Base-by-base conservation (phyloP, 1,140 invertebrate genomes). In the Drosophila arawakana region DNA sequence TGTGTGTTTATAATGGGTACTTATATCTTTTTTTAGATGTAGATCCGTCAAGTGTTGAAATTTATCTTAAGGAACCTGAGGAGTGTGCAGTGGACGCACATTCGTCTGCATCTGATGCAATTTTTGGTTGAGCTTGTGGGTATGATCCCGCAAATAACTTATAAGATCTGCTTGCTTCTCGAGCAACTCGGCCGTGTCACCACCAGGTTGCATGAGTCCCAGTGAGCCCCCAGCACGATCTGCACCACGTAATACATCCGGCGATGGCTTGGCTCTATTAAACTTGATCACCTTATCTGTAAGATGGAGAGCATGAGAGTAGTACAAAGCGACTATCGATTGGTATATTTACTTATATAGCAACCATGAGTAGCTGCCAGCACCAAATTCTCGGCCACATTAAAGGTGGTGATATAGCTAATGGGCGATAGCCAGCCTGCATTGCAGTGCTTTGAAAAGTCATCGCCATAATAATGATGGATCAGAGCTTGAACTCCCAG, bases 161-260 rank as follows among this genome's bases (percentile, higher is more conserved):
- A 94, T 94, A 5, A 93, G 85, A 77, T 94, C 93, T 49, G 93
- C 93, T 85, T 96, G 95, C 79, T 95, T 95, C 88, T 95, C 94
- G 43, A 95, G 92, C 57, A 96, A 93, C 61, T 95, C 95, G 30
- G 93, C 93, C 3, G 94, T 86, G 81, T 94, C 93, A 21, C 93
- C 93, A 54, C 93, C 94, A 50, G 92, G 93, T 74, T 93, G 93
- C 77, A 93, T 93, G 44, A 94, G 94, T 8, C 95, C 94, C 55
- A 95, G 90, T 78, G 95, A 95, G 18, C 92, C 93, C 43, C 92
- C 92, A 1, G 92, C 91, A 92, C 72, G 94, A 92, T 75, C 94
- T 84, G 63, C 92, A 91, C 82, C 93, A 90, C 65, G 93, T 78
- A 78, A 93, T 66, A 95, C 95, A 95, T 93, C 95, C 0, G 95